Conservation (phyloP, 2,113 vertebrate species). For the Passer montanus region DNA sequence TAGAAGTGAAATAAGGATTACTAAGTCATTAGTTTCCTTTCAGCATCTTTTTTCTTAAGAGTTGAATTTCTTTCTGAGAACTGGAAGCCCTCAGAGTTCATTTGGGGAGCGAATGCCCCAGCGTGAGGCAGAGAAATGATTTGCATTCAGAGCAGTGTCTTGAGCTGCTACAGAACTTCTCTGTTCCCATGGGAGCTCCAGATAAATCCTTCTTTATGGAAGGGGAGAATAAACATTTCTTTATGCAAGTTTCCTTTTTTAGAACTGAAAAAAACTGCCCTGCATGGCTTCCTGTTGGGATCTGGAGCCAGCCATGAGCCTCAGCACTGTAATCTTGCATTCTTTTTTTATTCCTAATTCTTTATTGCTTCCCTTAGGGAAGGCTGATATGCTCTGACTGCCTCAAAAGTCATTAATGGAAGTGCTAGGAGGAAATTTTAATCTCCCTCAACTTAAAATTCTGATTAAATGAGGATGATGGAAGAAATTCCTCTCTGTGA, state of each 20-base stretch:
- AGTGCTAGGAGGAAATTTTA: not conserved
- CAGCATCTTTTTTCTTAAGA: not conserved
- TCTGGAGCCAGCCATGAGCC: conserved; percentile 26
- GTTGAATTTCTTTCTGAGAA: not conserved
- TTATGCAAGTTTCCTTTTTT: conserved; percentile 59
- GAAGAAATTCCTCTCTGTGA: not conserved
- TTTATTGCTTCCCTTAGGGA: not conserved
- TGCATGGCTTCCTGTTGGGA: conserved; percentile 33
- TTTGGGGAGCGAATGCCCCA: not conserved
- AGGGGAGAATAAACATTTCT: conserved; percentile 47
- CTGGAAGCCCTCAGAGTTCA: not conserved
- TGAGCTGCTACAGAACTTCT: conserved; percentile 11
- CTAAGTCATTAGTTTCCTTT: not conserved
- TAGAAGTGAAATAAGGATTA: not conserved
- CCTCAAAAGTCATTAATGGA: not conserved
- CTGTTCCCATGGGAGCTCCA: conserved; percentile 24
- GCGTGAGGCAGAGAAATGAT: not conserved
- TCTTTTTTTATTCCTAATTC: not conserved
- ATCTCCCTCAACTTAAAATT: not conserved
- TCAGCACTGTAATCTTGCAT: not conserved
- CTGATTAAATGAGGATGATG: not conserved
- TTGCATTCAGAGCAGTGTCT: conserved; percentile 17
- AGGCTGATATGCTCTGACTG: not conserved
- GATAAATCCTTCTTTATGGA: conserved; percentile 35
- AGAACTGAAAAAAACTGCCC: not conserved